Percentiles rank a stretch among this genome's conserved stretches.
phyloP scores from a whole-genome alignment of 2,113 vertebrate genomes.

The Herpailurus yagouaroundi region DNA sequence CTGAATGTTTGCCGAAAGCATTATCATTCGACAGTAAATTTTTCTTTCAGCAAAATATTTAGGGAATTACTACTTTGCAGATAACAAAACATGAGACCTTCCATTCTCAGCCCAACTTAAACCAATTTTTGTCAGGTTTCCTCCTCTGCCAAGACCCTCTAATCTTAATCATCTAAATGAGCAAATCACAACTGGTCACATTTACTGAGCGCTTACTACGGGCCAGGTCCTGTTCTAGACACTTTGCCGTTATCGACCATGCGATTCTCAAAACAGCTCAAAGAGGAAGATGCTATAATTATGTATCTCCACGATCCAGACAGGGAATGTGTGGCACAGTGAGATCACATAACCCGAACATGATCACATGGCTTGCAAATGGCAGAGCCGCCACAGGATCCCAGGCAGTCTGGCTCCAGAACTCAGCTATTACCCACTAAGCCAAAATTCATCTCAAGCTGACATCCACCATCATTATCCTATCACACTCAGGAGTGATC shows the following conservation, averaged over 20 bases:
- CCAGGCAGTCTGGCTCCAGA: neutral
- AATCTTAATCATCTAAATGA: neutral
- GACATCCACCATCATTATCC: neutral
- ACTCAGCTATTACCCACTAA: neutral
- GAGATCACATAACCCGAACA: neutral
- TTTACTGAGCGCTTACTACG: neutral
- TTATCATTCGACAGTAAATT: neutral
- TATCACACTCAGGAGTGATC: slow-evolving; percentile 15
- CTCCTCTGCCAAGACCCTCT: neutral
- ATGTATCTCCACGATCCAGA: neutral
- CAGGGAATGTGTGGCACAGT: neutral
- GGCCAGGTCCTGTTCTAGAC: neutral
- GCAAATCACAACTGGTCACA: neutral
- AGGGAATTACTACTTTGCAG: neutral
- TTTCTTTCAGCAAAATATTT: slow-evolving; percentile 9
- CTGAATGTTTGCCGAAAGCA: neutral
- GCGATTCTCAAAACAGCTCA: neutral
- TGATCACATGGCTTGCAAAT: neutral
- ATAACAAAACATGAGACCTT: neutral
- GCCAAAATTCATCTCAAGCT: slow-evolving; percentile 13
- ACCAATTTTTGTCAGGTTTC: neutral
- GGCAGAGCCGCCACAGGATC: neutral
- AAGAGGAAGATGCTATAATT: neutral
- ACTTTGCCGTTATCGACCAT: neutral
- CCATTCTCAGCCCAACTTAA: neutral